Base-by-base conservation (phyloP, 2,113 vertebrate genomes). In the Xyrauchen texanus region DNA sequence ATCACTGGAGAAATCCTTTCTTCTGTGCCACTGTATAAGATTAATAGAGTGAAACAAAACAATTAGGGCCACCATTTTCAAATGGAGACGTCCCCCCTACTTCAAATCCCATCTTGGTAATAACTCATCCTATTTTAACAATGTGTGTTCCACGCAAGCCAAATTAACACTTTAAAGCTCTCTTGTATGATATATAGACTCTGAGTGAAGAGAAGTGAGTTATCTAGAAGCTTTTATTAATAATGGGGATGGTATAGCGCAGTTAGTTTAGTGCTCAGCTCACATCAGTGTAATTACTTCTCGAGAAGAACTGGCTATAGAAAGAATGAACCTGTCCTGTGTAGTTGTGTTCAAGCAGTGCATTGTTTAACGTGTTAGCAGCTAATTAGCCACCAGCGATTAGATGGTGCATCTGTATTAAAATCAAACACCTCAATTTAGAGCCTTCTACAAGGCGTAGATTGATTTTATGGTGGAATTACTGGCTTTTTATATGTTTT, bases 11-110 rank as follows among this genome's bases (percentile, higher is more conserved):
- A 94, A 94, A 93, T 95, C 90, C 91, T 94, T 96, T 95, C 93
- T 95, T 95, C 94, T 95, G 92, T 96, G 95, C 95, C 93, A 94
- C 91, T 90, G 90, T 95, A 95, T 93, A 94, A 96, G 94, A 98
- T 97, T 94, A 96, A 94, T 95, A 91, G 91, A 83, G 21, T 93
- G 93, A 95, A 94, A 95, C 93, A 95, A 96, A 97, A 97, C 94
- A 97, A 95, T 96, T 96, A 96, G 86, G 85, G 89, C 86, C 88
- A 94, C 91, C 63, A 85, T 90, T 86, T 80, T 89, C 21, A 89
- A 92, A 93, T 84, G 87, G 91, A 92, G 91, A 91, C 83, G 86
- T 85, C 11, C 21, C 21, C 21, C 21, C 21, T 87, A 87, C 87
- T 85, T 88, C 85, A 87, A 91, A 82, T 88, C 9, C 87, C 83